Evolutionary conservation across 2,888 invertebrate species (phyloP).

Genomic region (Endotricha flammealis): DNA sequence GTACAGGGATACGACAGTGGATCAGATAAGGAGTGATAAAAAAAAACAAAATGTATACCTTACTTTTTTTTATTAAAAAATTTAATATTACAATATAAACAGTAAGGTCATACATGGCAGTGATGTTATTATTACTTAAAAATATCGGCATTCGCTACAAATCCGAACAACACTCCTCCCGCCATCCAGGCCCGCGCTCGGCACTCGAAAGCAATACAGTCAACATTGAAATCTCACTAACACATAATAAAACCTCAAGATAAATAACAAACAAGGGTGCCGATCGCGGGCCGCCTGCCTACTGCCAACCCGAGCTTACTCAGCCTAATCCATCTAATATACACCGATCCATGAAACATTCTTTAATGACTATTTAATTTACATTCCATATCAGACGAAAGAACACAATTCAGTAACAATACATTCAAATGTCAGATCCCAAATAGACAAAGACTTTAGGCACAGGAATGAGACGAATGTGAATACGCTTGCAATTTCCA

Average conservation of each 20-base stretch:
- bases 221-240: conserved; percentile 64
- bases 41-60: conserved; percentile 30
- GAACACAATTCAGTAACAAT: conserved; percentile 30
- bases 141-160: conserved; percentile 58
- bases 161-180: conserved; percentile 42
- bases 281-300: conserved; percentile 34
- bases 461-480: conserved; percentile 24
- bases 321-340: conserved; percentile 43
- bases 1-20: too few relatives aligned
- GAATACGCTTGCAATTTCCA: conserved; percentile 26
- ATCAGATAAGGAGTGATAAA: too few relatives aligned
- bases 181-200: conserved; percentile 31
- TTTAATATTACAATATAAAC: conserved; percentile 73
- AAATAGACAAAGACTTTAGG: conserved; percentile 30
- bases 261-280: conserved; percentile 54
- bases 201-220: conserved; percentile 48
- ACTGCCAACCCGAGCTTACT: conserved; percentile 54
- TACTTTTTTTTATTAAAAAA: conserved; percentile 71
- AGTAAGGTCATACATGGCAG: conserved; percentile 78
- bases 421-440: conserved; percentile 42
- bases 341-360: conserved; percentile 55
- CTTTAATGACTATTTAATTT: conserved; percentile 38
- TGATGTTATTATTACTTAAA: conserved; percentile 71
- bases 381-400: conserved; percentile 40
- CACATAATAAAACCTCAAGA: conserved; percentile 57